Conservation (phyloP, 1,140 invertebrate genomes). For the Rhagoletis pomonella region DNA sequence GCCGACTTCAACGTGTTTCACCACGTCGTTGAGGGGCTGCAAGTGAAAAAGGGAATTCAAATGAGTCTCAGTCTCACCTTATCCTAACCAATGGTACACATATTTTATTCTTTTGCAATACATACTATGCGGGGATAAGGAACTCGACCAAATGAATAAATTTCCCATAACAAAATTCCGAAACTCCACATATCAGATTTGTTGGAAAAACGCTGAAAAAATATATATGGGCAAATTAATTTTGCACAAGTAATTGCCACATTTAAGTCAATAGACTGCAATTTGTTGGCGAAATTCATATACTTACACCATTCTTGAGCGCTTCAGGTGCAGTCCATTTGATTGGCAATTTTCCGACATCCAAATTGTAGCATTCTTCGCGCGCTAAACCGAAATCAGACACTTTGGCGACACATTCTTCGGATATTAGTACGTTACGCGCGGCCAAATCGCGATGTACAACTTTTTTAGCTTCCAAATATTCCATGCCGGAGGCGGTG, state of each 20-base stretch:
- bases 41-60: constrained; percentile 64
- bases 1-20: constrained; percentile 98
- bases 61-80: too few relatives aligned
- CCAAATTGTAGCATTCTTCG: constrained; percentile 85
- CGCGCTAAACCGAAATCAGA: constrained; percentile 99
- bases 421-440: constrained; percentile 97
- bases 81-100: too few relatives aligned
- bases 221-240: too few relatives aligned
- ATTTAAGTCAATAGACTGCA: not conserved
- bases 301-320: constrained; percentile 92
- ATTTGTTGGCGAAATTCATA: not conserved
- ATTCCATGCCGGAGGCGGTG: constrained; percentile 98
- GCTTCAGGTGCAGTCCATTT: constrained; percentile 99
- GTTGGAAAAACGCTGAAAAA: constrained; percentile 86
- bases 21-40: constrained; percentile 96
- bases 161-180: constrained; percentile 99
- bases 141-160: constrained; percentile 99
- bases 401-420: constrained; percentile 96
- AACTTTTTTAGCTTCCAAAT: constrained; percentile 95
- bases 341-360: constrained; percentile 95
- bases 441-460: constrained; percentile 99
- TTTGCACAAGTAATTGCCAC: not conserved
- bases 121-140: constrained; percentile 99
- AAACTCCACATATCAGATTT: constrained; percentile 99
- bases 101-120: constrained; percentile 62